A percentile compares a stretch with the other conserved stretches of the same genome.
These are phyloP conservation scores for Phytoseiulus persimilis DNA, from an alignment of 2,888 invertebrate genomes.

Conservation along the genomic window DNA sequence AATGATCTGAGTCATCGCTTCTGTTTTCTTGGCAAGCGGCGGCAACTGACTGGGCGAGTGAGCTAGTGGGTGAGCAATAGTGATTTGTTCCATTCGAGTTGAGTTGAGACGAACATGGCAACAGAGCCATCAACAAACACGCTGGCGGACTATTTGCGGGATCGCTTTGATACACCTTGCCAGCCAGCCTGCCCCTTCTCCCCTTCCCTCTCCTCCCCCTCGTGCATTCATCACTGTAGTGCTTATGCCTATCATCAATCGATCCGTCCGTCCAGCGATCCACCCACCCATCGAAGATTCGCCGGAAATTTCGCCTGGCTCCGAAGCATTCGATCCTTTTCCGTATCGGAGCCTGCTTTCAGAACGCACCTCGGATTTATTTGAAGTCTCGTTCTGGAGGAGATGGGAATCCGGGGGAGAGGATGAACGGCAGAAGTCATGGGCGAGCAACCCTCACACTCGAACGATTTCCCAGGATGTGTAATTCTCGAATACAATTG, in stretches of 20 bases:
- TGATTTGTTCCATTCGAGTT: not conserved
- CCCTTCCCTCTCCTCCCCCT: not conserved
- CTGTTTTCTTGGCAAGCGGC: not conserved
- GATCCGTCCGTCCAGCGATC: not conserved
- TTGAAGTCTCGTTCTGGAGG: no score
- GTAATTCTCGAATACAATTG: not conserved
- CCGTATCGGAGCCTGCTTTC: no score
- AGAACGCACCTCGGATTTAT: no score
- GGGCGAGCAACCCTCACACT: not conserved
- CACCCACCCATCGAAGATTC: no score
- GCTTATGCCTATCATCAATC: not conserved
- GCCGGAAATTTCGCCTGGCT: no score
- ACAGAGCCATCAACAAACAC: conserved; percentile 5
- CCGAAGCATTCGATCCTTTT: no score
- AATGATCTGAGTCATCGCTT: conserved; percentile 5
- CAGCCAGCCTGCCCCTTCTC: not conserved
- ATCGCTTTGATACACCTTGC: not conserved
- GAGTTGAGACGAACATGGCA: conserved; percentile 5
- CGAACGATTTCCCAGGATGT: not conserved
- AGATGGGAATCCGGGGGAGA: not conserved
- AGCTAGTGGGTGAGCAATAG: not conserved
- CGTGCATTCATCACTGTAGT: not conserved
- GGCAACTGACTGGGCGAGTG: not conserved
- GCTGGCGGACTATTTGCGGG: not conserved
- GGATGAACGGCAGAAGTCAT: not conserved